phyloP scores from a whole-genome alignment of 2,113 vertebrate genomes.

The Centrocercus urophasianus region DNA sequence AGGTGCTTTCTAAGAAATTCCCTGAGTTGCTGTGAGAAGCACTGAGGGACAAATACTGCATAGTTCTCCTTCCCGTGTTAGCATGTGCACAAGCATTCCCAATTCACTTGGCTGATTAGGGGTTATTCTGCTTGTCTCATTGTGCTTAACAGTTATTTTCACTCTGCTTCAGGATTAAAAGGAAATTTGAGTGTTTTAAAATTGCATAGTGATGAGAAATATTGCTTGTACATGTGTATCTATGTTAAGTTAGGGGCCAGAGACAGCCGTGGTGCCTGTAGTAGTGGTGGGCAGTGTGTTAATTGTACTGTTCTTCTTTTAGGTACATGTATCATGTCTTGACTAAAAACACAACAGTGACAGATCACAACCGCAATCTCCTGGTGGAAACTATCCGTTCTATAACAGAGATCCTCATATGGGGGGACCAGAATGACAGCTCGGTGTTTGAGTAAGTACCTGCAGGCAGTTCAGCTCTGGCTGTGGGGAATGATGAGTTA shows the following conservation, averaged over 20 bases:
- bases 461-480: background rate
- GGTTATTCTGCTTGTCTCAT: background rate
- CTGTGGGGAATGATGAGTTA: background rate
- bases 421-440: constrained; percentile 99
- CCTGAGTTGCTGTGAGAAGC: background rate
- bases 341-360: constrained; percentile 98
- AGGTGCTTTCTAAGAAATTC: background rate
- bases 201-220: background rate
- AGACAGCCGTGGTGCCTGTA: background rate
- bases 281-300: background rate
- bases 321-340: constrained; percentile 97
- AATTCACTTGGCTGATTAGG: background rate
- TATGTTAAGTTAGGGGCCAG: background rate
- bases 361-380: constrained; percentile 95
- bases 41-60: background rate
- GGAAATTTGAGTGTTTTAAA: background rate
- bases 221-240: background rate
- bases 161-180: background rate
- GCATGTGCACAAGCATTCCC: background rate
- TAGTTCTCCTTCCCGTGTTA: background rate
- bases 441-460: constrained; percentile 96
- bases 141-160: background rate
- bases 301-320: background rate
- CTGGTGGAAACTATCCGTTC: constrained; percentile 98
- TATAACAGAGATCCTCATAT: constrained; percentile 98